These are phyloP conservation scores for Emys orbicularis DNA, from an alignment of 2,797 vertebrate species.

Conservation along the genomic window DNA sequence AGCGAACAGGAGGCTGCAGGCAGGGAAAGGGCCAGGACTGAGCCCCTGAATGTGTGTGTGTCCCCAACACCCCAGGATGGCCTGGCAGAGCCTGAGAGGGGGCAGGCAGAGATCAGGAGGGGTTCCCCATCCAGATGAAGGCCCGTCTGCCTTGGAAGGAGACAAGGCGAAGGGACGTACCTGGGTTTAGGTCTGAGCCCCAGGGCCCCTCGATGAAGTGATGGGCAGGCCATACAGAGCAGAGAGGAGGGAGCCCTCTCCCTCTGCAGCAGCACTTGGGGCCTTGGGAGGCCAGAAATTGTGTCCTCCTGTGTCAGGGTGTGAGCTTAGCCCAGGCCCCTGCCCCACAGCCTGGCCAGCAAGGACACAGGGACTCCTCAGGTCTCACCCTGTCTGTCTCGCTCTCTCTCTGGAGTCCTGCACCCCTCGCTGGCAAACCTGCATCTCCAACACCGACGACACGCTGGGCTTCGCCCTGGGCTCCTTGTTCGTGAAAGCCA, in stretches of 20 bases:
- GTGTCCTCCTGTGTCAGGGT: neutral
- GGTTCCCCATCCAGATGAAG: neutral
- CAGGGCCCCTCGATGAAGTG: neutral
- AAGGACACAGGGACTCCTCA: neutral
- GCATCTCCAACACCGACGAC: constrained; percentile 95
- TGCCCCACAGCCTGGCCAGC: neutral
- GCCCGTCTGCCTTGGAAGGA: neutral
- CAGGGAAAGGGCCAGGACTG: neutral
- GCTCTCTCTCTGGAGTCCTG: constrained; percentile 86
- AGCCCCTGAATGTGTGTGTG: neutral
- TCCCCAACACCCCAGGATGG: neutral
- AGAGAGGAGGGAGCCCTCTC: neutral
- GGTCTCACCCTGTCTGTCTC: neutral
- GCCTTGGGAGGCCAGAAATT: neutral
- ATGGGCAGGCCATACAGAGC: neutral
- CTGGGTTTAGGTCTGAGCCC: neutral
- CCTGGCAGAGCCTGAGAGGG: neutral
- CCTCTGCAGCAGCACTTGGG: neutral
- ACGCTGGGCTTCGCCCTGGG: constrained; percentile 96
- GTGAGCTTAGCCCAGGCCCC: neutral
- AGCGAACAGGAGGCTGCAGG: neutral
- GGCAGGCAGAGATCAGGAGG: neutral
- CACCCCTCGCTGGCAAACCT: constrained; percentile 96
- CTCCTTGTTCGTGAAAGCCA: constrained; percentile 95
- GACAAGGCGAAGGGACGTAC: neutral